Evolutionary conservation across 2,113 vertebrate species (phyloP), one percentile per base, ranked within the genome.

Genomic region (Steatornis caripensis): DNA sequence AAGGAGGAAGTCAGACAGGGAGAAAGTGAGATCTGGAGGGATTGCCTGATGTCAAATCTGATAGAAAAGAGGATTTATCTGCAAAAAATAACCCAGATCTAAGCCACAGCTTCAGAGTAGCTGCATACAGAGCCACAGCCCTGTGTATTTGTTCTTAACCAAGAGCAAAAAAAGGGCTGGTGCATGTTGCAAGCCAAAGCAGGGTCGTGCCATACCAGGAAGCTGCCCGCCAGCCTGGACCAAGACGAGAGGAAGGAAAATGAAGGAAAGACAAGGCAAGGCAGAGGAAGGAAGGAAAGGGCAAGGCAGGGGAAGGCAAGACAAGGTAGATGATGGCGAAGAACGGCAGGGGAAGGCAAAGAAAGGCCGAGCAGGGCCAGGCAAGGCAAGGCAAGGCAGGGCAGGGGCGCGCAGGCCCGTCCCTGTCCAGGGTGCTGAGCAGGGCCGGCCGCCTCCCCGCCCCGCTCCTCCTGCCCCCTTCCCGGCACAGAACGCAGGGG

Each of bases 41-140:
- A 94, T 94, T 97, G 84, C 87, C 94, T 95, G 94, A 96, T 96
- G 96, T 95, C 92, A 96, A 93, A 96, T 97, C 93, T 97, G 95
- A 96, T 97, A 96, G 92, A 95, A 97, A 96, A 97, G 95, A 96
- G 94, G 94, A 97, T 97, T 97, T 97, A 95, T 97, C 92, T 96
- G 93, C 74, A 95, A 95, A 93, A 96, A 96, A 97, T 96, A 97
- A 90, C 94, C 82, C 85, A 95, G 72, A 92, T 95, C 94, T 97
- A 94, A 97, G 96, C 94, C 64, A 87, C 69, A 61, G 95, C 80
- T 87, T 86, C 86, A 91, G 84, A 97, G 87, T 90, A 95, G 91
- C 95, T 96, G 95, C 3, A 0, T 57, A 39, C 69, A 77, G 48
- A 87, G 36, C 20, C 48, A 51, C 65, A 71, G 84, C 49, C 24